Evolutionary conservation across 2,888 invertebrate genomes (phyloP).

Genomic region (Lumbricus terrestris): DNA sequence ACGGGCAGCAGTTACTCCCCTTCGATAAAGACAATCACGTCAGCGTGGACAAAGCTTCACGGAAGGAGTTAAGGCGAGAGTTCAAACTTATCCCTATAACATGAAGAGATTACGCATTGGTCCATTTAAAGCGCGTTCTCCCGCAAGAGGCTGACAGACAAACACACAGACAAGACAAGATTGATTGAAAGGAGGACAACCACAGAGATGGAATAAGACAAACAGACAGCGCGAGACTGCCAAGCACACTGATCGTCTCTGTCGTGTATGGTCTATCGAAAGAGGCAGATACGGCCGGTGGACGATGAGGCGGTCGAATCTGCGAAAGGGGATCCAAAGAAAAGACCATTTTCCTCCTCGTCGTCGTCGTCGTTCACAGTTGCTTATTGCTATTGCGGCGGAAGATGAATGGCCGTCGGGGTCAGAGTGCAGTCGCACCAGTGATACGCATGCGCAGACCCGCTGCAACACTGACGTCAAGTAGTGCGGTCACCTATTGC

Average conservation of each 20-base stretch:
- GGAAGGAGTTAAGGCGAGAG: background rate
- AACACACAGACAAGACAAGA: too few relatives aligned
- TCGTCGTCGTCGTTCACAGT: background rate
- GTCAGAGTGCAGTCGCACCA: background rate
- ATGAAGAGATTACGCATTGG: background rate
- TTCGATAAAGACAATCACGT: background rate
- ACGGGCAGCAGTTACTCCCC: slow-evolving; percentile 3
- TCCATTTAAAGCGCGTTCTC: background rate
- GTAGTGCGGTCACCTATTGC: background rate
- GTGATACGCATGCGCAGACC: background rate
- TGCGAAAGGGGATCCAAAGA: background rate
- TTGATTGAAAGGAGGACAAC: too few relatives aligned
- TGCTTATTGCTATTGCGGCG: background rate
- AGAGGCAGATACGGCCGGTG: background rate
- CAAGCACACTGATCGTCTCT: background rate
- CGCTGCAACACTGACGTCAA: background rate
- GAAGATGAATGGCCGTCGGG: background rate
- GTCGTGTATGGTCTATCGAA: background rate
- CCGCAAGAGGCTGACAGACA: background rate
- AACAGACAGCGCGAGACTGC: background rate
- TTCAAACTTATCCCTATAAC: background rate
- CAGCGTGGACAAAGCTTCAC: background rate
- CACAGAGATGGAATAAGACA: background rate
- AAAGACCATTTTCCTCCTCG: background rate
- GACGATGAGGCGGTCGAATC: too few relatives aligned